These are phyloP conservation scores for Rhinoderma darwinii DNA, from an alignment of 2,113 vertebrate species.

Conservation along the genomic window DNA sequence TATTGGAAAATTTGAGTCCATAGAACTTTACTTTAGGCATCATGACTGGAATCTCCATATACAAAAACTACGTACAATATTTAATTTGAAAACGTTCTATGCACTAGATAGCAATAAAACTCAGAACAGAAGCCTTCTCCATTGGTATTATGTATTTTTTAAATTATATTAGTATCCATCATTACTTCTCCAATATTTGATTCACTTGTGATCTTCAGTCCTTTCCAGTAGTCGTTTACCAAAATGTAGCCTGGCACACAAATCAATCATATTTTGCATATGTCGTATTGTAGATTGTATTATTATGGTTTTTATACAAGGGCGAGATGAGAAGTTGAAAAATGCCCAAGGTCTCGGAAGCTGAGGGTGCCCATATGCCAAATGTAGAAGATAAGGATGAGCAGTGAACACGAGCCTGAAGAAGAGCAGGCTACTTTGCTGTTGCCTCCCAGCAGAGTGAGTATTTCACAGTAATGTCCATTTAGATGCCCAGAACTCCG, in stretches of 20 bases:
- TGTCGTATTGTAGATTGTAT: neutral
- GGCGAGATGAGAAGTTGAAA: neutral
- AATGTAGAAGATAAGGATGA: no score
- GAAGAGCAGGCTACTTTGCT: neutral
- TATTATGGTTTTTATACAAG: neutral
- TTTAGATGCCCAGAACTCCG: neutral
- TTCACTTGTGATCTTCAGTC: neutral
- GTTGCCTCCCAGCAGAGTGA: no score
- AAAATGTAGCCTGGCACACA: neutral
- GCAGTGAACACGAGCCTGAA: neutral
- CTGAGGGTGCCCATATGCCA: no score
- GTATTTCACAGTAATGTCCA: neutral
- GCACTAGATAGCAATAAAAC: neutral
- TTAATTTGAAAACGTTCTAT: neutral
- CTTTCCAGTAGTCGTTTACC: neutral
- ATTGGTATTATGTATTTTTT: neutral
- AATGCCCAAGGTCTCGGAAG: no score
- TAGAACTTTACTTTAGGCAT: neutral
- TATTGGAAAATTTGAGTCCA: neutral
- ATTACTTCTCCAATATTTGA: neutral
- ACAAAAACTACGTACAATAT: no score
- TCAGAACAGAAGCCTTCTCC: neutral
- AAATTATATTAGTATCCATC: neutral
- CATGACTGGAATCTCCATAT: neutral
- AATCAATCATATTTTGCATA: neutral